These are phyloP conservation scores for Cyanoderma ruficeps DNA, from an alignment of 2,113 vertebrate genomes.

Conservation along the genomic window DNA sequence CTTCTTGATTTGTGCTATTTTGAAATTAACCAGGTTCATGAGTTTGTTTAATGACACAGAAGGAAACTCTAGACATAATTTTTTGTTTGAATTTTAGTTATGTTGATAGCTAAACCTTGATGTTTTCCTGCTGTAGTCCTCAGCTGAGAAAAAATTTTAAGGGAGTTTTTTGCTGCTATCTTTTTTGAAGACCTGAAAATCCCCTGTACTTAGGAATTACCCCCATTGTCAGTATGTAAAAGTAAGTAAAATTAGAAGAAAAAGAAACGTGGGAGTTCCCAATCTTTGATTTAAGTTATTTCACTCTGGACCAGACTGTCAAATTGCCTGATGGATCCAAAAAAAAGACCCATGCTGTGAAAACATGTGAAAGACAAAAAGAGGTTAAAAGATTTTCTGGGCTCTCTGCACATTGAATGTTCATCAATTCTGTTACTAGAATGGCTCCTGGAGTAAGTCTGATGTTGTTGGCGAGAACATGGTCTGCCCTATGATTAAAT, in stretches of 20 bases:
- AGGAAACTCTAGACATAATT: background rate
- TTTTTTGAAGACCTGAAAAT: background rate
- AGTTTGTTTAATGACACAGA: background rate
- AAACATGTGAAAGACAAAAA: constrained; percentile 43
- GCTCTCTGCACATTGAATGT: constrained; percentile 18
- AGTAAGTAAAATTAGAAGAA: background rate
- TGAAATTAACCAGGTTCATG: background rate
- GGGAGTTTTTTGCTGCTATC: background rate
- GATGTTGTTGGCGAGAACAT: constrained; percentile 57
- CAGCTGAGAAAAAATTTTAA: background rate
- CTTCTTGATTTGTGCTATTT: background rate
- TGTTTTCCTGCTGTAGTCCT: background rate
- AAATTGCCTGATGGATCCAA: constrained; percentile 9
- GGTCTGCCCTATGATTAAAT: constrained; percentile 87
- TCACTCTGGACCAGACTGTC: background rate
- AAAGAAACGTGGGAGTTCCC: background rate
- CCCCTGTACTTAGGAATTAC: background rate
- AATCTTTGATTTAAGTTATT: background rate
- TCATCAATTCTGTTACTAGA: constrained; percentile 43
- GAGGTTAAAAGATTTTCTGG: constrained; percentile 58
- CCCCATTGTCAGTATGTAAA: background rate
- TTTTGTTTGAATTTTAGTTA: background rate
- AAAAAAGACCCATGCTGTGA: background rate
- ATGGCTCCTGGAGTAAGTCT: constrained; percentile 5
- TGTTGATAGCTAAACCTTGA: background rate